Evolutionary conservation across 2,113 vertebrate genomes (phyloP), one percentile per base, ranked within the genome.

Genomic region (Anguilla japonica): DNA sequence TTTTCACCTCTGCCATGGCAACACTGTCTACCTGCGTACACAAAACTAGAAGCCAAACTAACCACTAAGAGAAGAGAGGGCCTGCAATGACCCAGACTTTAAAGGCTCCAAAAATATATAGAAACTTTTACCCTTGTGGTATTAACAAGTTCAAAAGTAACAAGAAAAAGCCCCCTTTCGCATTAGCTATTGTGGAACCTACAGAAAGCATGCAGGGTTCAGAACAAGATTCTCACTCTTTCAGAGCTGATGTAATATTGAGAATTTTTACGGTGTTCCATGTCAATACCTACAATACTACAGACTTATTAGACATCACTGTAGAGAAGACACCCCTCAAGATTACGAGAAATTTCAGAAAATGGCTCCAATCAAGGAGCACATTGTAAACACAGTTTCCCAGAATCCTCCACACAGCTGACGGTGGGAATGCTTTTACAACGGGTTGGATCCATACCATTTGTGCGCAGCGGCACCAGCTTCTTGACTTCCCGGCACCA

Each of bases 401-500:
- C 20, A 71, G 20, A 8, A 71, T n/a, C 18, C 18, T 22, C 18
- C 15, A 63, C 14, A 7, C 15, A 20, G 9, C 63, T n/a, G 22
- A 7, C 63, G 26, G 63, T 3, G 15, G 57, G 57, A 60, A 26
- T n/a, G 26, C 26, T n/a, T 71, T n/a, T 1, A 71, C 2, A n/a
- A 71, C 14, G 60, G 9, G 63, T n/a, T 0, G 63, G 20, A 71
- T 71, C 22, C 20, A 22, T 71, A 99, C 98, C 98, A n/a, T 97
- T 99, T 0, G 98, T 99, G 86, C 98, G 97, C 87, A 99, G 92
- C 0, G 98, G 97, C 89, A 99, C 95, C 81, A 99, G 97, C 91
- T 96, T 99, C 92, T 98, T 97, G 89, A 99, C 96, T 92, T 99
- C 98, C 18, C 96, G 96, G 92, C 98, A 99, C 97, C 98, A 99